Evolutionary conservation across 2,797 vertebrate genomes (phyloP), one percentile per base, ranked within the genome.

Genomic region (Lindbergichthys nudifrons): DNA sequence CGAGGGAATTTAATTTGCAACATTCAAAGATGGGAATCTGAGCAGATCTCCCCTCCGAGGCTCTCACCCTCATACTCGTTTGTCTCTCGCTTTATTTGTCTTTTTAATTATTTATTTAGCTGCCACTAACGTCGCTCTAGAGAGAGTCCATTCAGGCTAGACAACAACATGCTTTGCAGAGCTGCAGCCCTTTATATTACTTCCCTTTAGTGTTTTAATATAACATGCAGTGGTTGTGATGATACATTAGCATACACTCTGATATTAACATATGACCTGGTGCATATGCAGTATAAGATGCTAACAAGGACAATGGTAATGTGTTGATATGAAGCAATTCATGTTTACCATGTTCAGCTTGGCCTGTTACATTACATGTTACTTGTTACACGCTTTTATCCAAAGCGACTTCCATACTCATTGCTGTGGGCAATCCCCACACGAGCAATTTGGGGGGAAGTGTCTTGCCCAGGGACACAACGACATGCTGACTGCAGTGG

Each of bases 1-100:
- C 96, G 95, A 97, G 97, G 97, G 97, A 98, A 98, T 99, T 98
- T 97, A 96, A 99, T 99, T 99, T 98, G 96, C 96, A 96, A 95
- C 97, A 96, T 97, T 98, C 96, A 97, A 96, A 97, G 96, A 96
- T 96, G 95, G 85, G 88, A 97, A 98, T 98, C 96, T 93, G 96
- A 97, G 95, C 95, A 93, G 94, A 97, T 96, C 95, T 95, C 92
- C 96, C 97, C 96, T 96, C 94, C 78, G 97, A 95, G 97, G 95
- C 96, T 94, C 94, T 95, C 92, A 91, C 95, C 95, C 94, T 96
- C 95, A 93, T 95, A 94, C 95, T 96, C 95, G 94, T 96, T 96
- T 90, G 89, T 88, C 82, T 82, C 80, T 81, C 43, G 70, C 86
- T 89, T 93, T 93, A 92, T 92, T 92, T 87, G 82, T 90, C 66